phyloP scores from a whole-genome alignment of 2,888 invertebrate genomes.

The Falcaria lacertinaria region DNA sequence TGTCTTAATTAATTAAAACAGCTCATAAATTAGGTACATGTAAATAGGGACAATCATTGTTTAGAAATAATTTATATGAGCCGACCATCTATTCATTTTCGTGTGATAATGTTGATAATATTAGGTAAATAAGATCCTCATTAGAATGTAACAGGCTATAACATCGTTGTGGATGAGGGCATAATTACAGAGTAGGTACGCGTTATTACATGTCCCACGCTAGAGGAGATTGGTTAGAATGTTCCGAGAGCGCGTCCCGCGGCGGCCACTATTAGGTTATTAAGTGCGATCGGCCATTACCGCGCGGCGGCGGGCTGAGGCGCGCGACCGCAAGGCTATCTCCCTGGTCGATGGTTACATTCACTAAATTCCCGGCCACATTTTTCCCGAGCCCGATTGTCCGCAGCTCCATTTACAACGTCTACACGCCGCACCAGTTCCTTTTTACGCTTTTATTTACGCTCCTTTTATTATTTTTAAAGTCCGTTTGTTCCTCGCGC shows the following conservation, averaged over 20 bases:
- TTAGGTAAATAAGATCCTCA: background rate
- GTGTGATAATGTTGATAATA: background rate
- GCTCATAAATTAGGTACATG: background rate
- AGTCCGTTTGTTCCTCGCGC: constrained; percentile 78
- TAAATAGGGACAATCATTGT: background rate
- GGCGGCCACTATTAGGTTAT: constrained; percentile 59
- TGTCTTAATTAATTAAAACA: constrained; percentile 13
- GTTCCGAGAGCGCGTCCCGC: constrained; percentile 28
- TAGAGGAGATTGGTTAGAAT: constrained; percentile 11
- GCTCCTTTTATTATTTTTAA: constrained; percentile 79
- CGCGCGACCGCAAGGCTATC: constrained; percentile 58
- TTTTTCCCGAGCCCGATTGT: constrained; percentile 74
- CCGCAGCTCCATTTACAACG: constrained; percentile 78
- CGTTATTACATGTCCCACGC: background rate
- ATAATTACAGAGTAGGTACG: background rate
- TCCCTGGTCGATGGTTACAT: constrained; percentile 58
- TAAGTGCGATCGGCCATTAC: constrained; percentile 61
- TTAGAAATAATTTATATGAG: too few species aligned
- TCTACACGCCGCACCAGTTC: constrained; percentile 77
- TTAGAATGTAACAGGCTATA: background rate
- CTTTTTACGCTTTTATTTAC: constrained; percentile 79
- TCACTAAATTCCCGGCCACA: constrained; percentile 75
- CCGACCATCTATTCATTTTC: too few species aligned
- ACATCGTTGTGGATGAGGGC: background rate
- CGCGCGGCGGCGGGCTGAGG: constrained; percentile 41